Percentiles rank a stretch among this genome's conserved stretches.
Conservation (phyloP, 2,113 vertebrate species). For the Oceanites oceanicus region DNA sequence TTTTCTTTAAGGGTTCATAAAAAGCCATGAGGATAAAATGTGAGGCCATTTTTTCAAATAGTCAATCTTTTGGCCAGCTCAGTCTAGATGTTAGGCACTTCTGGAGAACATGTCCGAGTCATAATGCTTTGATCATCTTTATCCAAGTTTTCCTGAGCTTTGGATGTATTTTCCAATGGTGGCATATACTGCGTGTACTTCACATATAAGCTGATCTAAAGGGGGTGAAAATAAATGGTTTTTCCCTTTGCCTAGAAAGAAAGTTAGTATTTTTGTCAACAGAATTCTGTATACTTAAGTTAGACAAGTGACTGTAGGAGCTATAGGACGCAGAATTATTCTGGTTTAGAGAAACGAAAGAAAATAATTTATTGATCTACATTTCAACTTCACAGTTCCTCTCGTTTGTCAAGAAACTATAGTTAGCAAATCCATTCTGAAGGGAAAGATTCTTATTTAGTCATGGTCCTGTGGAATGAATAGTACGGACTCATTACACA, state of each 20-base stretch:
- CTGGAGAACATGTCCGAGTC: background rate
- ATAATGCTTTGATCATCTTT: background rate
- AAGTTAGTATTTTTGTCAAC: background rate
- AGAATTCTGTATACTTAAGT: background rate
- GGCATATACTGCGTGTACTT: background rate
- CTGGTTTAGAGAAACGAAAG: background rate
- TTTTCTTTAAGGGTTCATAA: background rate
- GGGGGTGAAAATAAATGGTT: rapidly evolving
- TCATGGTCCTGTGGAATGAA: background rate
- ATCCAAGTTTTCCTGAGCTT: background rate
- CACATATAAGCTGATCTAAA: background rate
- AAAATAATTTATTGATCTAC: background rate
- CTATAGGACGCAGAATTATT: background rate
- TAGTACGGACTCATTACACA: background rate
- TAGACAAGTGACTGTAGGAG: background rate
- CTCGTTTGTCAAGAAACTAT: background rate
- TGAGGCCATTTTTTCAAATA: background rate
- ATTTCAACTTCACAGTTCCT: background rate
- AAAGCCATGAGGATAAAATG: background rate
- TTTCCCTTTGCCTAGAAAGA: background rate
- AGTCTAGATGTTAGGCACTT: background rate
- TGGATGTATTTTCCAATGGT: background rate
- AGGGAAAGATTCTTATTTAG: background rate
- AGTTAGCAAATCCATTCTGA: background rate
- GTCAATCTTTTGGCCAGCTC: background rate